Evolutionary conservation across 2,888 invertebrate genomes (phyloP).

Genomic region (Psylliodes chrysocephalus): DNA sequence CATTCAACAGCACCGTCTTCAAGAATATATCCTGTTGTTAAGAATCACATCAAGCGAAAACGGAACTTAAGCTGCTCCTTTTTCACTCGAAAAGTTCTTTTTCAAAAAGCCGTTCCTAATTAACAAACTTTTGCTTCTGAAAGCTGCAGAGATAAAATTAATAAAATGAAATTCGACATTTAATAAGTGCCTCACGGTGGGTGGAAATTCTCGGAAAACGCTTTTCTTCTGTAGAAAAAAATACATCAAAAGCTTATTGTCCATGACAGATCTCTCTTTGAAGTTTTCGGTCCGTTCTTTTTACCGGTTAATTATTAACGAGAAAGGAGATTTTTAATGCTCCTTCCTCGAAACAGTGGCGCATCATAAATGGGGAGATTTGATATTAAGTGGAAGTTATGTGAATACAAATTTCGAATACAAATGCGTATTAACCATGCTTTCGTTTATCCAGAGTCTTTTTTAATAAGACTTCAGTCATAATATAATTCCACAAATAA

Average conservation of each 20-base stretch:
- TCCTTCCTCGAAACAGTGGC: conserved; percentile 27
- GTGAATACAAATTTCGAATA: too few species aligned
- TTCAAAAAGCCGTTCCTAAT: conserved; percentile 43
- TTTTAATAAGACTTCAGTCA: too few species aligned
- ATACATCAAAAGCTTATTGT: conserved; percentile 62
- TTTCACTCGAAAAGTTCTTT: conserved; percentile 19
- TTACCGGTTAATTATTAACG: conserved; percentile 63
- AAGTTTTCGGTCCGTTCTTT: conserved; percentile 60
- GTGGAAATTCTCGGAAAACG: conserved; percentile 35
- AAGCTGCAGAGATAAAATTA: conserved; percentile 50
- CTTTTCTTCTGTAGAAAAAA: conserved; percentile 47
- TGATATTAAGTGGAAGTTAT: too few species aligned
- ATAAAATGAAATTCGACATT: conserved; percentile 53
- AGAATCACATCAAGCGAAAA: conserved; percentile 20
- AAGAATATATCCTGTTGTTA: not conserved
- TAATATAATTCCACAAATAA: too few species aligned
- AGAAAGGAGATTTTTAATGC: conserved; percentile 59
- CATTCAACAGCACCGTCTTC: too few species aligned
- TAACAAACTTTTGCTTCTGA: conserved; percentile 48
- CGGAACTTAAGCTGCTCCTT: conserved; percentile 20
- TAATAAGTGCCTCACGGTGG: conserved; percentile 46
- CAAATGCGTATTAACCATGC: too few species aligned
- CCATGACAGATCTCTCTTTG: conserved; percentile 62
- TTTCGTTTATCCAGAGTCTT: too few species aligned
- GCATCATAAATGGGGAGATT: not conserved